phyloP scores from a whole-genome alignment of 2,113 vertebrate species.

The Hiodon tergisus region DNA sequence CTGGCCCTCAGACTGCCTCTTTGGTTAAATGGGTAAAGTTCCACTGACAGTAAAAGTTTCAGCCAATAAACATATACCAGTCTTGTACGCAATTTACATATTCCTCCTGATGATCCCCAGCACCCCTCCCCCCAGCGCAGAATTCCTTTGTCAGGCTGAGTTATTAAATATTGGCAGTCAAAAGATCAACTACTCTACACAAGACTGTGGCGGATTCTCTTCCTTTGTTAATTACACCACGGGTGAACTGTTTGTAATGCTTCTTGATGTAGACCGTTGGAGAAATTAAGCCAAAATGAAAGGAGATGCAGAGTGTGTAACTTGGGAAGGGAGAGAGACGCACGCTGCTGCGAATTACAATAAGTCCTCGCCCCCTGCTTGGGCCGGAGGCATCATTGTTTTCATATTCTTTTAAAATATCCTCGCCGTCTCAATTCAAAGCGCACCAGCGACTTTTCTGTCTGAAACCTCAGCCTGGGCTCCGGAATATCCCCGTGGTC shows the following conservation, averaged over 20 bases:
- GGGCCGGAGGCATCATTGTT: neutral
- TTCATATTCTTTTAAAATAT: neutral
- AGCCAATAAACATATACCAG: too few relatives aligned
- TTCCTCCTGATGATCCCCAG: too few relatives aligned
- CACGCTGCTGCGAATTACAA: too few relatives aligned
- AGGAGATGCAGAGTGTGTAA: neutral
- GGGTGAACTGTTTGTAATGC: too few relatives aligned
- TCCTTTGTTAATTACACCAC: constrained; percentile 1
- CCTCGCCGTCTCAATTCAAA: neutral
- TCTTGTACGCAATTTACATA: too few relatives aligned
- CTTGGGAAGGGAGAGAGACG: neutral
- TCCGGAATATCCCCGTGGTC: too few relatives aligned
- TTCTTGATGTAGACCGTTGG: neutral
- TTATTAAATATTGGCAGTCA: neutral
- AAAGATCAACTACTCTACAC: neutral
- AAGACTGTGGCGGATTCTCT: neutral
- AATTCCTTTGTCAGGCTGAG: too few relatives aligned
- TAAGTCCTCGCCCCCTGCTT: too few relatives aligned
- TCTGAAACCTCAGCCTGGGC: neutral
- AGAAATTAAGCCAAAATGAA: neutral
- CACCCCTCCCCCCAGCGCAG: too few relatives aligned
- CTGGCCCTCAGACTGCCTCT: too few relatives aligned
- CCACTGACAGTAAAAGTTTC: too few relatives aligned
- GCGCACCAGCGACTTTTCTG: neutral
- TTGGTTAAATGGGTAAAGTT: too few relatives aligned